Evolutionary conservation across 1,140 invertebrate species (phyloP).

Genomic region (Dendrolimus kikuchii): DNA sequence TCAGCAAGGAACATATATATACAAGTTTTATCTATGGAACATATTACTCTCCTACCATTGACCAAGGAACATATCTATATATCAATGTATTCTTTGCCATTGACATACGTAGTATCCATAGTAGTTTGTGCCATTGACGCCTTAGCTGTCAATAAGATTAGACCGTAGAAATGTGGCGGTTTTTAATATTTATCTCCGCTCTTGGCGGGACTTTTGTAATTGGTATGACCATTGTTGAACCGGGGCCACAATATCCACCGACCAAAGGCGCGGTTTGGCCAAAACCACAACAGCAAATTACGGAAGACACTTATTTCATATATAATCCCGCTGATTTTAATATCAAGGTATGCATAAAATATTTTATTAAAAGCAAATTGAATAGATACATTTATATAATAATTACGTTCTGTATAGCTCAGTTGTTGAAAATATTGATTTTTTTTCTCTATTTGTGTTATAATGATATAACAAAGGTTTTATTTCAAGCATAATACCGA

Average conservation of each 20-base stretch:
- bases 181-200: conserved; percentile 4
- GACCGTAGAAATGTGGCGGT: conserved; percentile 2
- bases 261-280: conserved; percentile 11
- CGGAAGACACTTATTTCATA: conserved; percentile 6
- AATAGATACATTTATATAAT: too few species aligned
- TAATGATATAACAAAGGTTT: too few species aligned
- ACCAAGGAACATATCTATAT: too few species aligned
- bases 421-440: conserved; percentile 9
- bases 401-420: neutral
- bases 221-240: conserved; percentile 6
- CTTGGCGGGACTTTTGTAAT: conserved; percentile 4
- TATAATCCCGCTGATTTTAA: conserved; percentile 6
- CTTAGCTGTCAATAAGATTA: too few species aligned
- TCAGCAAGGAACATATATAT: too few species aligned
- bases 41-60: too few species aligned
- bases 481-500: too few species aligned
- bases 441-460: neutral
- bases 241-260: conserved; percentile 10
- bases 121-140: too few species aligned
- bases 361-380: neutral
- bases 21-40: too few species aligned
- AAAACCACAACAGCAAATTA: conserved; percentile 7
- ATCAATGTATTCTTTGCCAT: too few species aligned
- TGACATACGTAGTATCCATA: too few species aligned
- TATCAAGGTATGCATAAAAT: conserved; percentile 7